These are phyloP conservation scores for Drosophila paranaensis DNA, from an alignment of 2,888 invertebrate species.

Conservation along the genomic window DNA sequence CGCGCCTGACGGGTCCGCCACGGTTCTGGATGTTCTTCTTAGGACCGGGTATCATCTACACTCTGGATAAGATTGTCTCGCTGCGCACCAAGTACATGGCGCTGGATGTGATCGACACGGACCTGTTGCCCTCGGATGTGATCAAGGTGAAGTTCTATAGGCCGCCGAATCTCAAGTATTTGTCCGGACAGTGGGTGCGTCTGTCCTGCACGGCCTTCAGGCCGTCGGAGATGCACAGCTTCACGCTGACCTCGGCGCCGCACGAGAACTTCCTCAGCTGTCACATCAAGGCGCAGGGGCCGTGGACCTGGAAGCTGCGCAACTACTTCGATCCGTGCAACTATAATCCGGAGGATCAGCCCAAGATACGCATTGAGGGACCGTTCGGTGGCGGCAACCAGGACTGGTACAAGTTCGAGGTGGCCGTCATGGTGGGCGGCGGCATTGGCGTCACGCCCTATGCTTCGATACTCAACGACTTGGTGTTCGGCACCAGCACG, in stretches of 20 bases:
- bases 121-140: conserved; percentile 96
- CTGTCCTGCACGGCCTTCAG: conserved; percentile 95
- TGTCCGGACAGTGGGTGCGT: conserved; percentile 97
- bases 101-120: conserved; percentile 96
- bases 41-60: conserved; percentile 95
- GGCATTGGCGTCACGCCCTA: conserved; percentile 99
- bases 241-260: conserved; percentile 97
- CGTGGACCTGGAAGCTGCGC: conserved; percentile 98
- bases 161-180: conserved; percentile 96
- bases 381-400: conserved; percentile 99
- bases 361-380: conserved; percentile 95
- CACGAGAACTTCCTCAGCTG: conserved; percentile 97
- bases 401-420: conserved; percentile 99
- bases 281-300: conserved; percentile 95
- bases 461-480: conserved; percentile 97
- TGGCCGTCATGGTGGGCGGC: conserved; percentile 98
- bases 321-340: conserved; percentile 98
- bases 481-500: conserved; percentile 98
- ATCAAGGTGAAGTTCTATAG: conserved; percentile 97
- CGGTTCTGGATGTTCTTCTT: conserved; percentile 97
- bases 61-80: conserved; percentile 96
- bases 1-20: conserved; percentile 95
- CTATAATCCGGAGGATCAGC: conserved; percentile 93
- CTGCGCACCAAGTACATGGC: conserved; percentile 96
- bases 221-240: conserved; percentile 96